phyloP scores from a whole-genome alignment of 2,113 vertebrate species.

The Caranx melampygus region DNA sequence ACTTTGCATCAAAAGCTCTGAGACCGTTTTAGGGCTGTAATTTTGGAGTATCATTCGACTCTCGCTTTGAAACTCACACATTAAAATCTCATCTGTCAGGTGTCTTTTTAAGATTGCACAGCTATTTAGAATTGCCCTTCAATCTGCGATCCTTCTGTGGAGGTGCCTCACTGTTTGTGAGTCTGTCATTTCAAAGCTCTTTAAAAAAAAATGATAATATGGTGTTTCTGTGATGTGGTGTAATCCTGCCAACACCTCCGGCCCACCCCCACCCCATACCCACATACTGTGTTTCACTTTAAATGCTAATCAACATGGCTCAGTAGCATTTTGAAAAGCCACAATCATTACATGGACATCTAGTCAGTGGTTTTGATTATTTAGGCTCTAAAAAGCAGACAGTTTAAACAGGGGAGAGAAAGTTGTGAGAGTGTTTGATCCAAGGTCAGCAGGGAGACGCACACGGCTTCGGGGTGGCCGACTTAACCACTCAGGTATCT shows the following conservation, averaged over 20 bases:
- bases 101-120: not conserved
- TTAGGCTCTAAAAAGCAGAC: not conserved
- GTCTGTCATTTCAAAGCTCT: not conserved
- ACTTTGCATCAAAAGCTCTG: not conserved
- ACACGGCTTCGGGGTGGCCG: conserved; percentile 27
- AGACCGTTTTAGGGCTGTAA: not conserved
- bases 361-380: not conserved
- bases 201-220: not conserved
- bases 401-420: not conserved
- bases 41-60: not conserved
- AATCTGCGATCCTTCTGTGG: not conserved
- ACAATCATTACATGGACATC: not conserved
- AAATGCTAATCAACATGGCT: conserved; percentile 20
- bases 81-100: conserved; percentile 4
- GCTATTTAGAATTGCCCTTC: conserved; percentile 20
- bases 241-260: not conserved
- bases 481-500: conserved; percentile 49
- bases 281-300: not conserved
- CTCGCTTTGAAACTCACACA: not conserved
- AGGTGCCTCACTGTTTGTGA: not conserved
- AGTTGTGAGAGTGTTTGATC: conserved; percentile 37
- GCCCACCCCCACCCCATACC: not conserved
- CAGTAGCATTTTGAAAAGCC: not conserved
- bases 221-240: not conserved
- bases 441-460: conserved; percentile 33